Conservation (phyloP, 1,140 invertebrate genomes). For the Drosophila saltans region DNA sequence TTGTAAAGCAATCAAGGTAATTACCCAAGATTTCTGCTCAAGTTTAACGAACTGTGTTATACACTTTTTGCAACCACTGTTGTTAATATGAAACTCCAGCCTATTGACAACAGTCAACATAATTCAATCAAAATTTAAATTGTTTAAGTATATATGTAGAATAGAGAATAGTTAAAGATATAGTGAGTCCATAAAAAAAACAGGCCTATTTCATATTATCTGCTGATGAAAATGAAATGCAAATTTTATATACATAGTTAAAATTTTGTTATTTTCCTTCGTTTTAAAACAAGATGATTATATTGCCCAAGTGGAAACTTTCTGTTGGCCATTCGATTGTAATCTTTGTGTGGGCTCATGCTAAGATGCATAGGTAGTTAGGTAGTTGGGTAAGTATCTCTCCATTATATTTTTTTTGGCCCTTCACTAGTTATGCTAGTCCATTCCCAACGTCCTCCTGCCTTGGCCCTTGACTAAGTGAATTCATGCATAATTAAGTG, state of each 20-base stretch:
- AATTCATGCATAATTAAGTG: constrained; percentile 60
- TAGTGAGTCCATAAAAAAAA: no score
- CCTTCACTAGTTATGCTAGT: constrained; percentile 2
- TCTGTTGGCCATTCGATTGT: neutral
- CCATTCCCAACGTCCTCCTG: neutral
- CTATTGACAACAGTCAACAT: no score
- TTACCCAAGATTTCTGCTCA: neutral
- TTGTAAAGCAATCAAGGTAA: constrained; percentile 10
- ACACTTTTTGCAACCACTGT: constrained; percentile 1
- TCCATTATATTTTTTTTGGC: neutral
- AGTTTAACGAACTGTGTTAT: constrained; percentile 6
- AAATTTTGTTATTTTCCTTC: no score
- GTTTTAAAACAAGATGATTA: neutral
- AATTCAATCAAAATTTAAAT: no score
- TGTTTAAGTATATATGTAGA: no score
- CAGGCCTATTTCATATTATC: no score
- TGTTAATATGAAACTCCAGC: neutral
- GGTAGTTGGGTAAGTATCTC: neutral
- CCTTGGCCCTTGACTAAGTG: constrained; percentile 30
- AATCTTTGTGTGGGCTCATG: neutral
- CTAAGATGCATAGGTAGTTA: neutral
- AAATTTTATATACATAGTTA: no score
- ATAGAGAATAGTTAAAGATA: no score
- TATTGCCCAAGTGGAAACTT: neutral
- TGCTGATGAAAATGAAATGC: no score